Conservation (phyloP, 2,113 vertebrate genomes). For the Oncorhynchus gorbuscha region DNA sequence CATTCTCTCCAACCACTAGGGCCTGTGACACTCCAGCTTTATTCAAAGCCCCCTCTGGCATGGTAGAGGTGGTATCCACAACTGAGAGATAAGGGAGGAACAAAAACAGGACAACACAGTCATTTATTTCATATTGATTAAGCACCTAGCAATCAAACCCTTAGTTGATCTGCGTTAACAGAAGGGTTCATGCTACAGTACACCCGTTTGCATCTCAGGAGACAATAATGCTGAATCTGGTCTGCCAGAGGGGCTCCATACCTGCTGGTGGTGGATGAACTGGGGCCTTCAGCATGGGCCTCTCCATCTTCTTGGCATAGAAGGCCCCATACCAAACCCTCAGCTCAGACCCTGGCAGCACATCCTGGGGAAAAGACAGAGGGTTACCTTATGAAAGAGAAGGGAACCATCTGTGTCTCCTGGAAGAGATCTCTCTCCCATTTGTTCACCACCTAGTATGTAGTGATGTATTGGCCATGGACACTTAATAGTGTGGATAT, state of each 20-base stretch:
- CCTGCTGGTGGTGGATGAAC: constrained; percentile 68
- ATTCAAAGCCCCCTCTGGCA: constrained; percentile 23
- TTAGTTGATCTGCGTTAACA: too few species aligned
- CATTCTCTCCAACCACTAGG: constrained; percentile 26
- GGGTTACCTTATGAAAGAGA: background rate
- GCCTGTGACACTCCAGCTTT: constrained; percentile 18
- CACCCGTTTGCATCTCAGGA: background rate
- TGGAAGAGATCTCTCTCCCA: too few species aligned
- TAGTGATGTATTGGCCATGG: background rate
- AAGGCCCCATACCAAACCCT: constrained; percentile 98
- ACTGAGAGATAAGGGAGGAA: constrained; percentile 33
- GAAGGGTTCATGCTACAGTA: background rate
- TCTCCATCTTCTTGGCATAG: constrained; percentile 98
- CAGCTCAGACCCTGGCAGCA: constrained; percentile 88
- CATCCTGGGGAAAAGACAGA: constrained; percentile 70
- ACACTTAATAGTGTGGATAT: too few species aligned
- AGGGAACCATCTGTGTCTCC: too few species aligned
- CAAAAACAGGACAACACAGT: background rate
- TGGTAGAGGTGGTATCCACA: constrained; percentile 27
- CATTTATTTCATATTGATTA: too few species aligned
- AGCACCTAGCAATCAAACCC: background rate
- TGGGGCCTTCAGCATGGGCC: constrained; percentile 82
- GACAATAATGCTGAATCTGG: too few species aligned
- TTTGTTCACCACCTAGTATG: background rate
- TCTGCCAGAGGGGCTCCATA: constrained; percentile 26